phyloP scores from a whole-genome alignment of 2,113 vertebrate genomes.

The Oreotrochilus melanogaster region DNA sequence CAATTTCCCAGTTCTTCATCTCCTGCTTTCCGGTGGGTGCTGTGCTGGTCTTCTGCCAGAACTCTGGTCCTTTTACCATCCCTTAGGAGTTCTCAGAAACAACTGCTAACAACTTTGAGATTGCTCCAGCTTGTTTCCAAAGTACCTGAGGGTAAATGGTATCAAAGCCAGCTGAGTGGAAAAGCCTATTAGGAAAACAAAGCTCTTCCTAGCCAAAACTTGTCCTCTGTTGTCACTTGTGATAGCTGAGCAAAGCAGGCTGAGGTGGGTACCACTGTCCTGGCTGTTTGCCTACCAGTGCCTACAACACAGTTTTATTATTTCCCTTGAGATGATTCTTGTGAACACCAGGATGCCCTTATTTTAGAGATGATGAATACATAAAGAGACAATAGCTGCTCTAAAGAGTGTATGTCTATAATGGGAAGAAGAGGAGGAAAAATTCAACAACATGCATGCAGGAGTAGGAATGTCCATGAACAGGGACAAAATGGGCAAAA shows the following conservation, averaged over 20 bases:
- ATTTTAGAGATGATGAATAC: neutral
- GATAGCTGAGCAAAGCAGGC: neutral
- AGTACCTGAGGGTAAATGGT: neutral
- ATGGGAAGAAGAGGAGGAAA: neutral
- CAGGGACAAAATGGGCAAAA: neutral
- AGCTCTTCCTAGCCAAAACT: neutral
- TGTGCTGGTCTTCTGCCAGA: neutral
- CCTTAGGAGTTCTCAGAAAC: neutral
- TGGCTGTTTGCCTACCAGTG: neutral
- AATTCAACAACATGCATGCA: neutral
- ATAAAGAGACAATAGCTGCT: neutral
- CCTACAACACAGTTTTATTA: neutral
- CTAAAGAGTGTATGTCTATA: neutral
- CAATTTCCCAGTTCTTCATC: slow-evolving; percentile 14
- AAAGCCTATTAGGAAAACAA: neutral
- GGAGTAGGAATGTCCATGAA: neutral
- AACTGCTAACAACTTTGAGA: neutral
- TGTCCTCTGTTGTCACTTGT: neutral
- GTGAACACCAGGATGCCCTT: neutral
- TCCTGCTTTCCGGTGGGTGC: neutral
- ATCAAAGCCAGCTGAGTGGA: neutral
- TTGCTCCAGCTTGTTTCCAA: neutral
- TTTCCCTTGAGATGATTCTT: neutral
- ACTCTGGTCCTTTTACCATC: neutral
- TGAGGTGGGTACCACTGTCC: neutral